A percentile compares a stretch with the other conserved stretches of the same genome.
Conservation (phyloP, 2,888 invertebrate species). For the Platypus cylindrus region DNA sequence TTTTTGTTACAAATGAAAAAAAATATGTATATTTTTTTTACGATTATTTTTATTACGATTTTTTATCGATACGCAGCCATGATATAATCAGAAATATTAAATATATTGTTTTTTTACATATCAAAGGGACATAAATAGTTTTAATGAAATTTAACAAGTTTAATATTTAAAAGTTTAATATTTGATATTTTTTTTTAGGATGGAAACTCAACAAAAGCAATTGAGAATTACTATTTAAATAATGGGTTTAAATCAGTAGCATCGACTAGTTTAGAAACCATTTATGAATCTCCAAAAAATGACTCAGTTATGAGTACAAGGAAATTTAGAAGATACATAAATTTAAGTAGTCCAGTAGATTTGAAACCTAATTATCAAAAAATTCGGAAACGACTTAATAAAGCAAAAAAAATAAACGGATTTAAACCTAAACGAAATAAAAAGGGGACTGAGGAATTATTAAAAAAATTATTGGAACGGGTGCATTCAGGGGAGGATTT, state of each 20-base stretch:
- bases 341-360: conserved; percentile 8
- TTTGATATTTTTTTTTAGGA: too few species aligned
- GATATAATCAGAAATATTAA: not conserved
- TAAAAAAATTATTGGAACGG: conserved; percentile 6
- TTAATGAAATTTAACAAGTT: too few species aligned
- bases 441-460: conserved; percentile 13
- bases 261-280: conserved; percentile 10
- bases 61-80: too few species aligned
- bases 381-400: conserved; percentile 15
- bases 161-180: too few species aligned
- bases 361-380: conserved; percentile 13
- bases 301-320: conserved; percentile 15
- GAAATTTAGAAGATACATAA: conserved; percentile 14
- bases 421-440: conserved; percentile 14
- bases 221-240: conserved; percentile 17
- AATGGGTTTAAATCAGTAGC: conserved; percentile 14
- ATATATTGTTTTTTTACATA: conserved; percentile 2
- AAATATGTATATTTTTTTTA: too few species aligned
- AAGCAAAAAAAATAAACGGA: conserved; percentile 13
- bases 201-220: conserved; percentile 8
- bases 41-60: too few species aligned
- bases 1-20: too few species aligned
- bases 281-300: conserved; percentile 17
- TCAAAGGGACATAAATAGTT: too few species aligned
- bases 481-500: not conserved